phyloP scores from a whole-genome alignment of 1,140 invertebrate genomes.

The Oncopeltus fasciatus region DNA sequence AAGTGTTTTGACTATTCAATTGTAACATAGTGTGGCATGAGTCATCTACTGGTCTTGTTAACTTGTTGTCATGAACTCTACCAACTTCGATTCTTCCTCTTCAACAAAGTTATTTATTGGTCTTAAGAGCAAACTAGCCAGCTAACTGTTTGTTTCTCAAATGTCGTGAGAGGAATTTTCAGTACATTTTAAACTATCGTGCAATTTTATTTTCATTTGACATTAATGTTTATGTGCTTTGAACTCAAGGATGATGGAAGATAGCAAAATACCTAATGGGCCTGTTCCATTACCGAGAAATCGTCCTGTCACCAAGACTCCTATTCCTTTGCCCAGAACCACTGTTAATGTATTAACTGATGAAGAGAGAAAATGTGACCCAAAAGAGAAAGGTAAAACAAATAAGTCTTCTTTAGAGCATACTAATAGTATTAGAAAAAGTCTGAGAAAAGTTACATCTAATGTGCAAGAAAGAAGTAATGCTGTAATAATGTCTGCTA shows the following conservation, averaged over 20 bases:
- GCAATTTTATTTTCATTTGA: not conserved
- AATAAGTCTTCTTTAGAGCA: not conserved
- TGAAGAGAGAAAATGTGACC: not conserved
- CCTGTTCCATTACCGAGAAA: slow-evolving; percentile 7
- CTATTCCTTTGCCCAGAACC: not conserved
- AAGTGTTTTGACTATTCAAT: too few species aligned
- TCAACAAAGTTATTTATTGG: too few species aligned
- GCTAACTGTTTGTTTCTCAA: too few species aligned
- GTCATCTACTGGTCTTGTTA: too few species aligned
- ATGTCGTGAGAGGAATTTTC: too few species aligned
- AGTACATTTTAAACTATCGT: too few species aligned
- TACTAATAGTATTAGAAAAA: slow-evolving; percentile 18
- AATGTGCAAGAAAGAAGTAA: slow-evolving; percentile 24
- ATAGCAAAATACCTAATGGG: not conserved
- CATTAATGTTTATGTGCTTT: not conserved
- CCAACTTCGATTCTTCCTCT: too few species aligned
- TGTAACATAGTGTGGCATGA: too few species aligned
- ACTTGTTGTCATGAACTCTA: too few species aligned
- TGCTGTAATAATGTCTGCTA: slow-evolving; percentile 24
- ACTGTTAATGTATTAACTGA: slow-evolving; percentile 1
- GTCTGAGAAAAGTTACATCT: slow-evolving; percentile 19
- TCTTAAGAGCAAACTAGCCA: too few species aligned
- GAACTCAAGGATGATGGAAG: not conserved
- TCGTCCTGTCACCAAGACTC: not conserved
- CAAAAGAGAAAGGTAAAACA: not conserved